Percentiles rank a stretch among this genome's conserved stretches.
Conservation (phyloP, 1,140 invertebrate genomes). For the Caenorhabditis remanei region DNA sequence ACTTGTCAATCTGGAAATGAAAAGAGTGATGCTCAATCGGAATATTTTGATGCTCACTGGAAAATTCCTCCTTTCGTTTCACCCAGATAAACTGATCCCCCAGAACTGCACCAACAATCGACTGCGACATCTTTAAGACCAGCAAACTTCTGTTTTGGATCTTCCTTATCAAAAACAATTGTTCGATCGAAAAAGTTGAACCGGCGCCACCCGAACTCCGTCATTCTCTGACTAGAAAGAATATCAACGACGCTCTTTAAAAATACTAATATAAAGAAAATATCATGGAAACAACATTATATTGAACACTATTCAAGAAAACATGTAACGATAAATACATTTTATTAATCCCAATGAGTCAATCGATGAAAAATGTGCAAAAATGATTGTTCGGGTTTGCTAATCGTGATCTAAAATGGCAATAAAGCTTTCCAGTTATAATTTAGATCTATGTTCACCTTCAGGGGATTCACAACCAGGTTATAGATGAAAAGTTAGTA, state of each 20-base stretch:
- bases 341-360: not conserved
- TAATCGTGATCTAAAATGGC: not conserved
- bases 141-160: conserved; percentile 64
- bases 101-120: conserved; percentile 66
- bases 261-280: not conserved
- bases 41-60: not conserved
- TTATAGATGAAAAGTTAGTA: not conserved
- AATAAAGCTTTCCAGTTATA: not conserved
- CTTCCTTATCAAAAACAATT: conserved; percentile 64
- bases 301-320: not conserved
- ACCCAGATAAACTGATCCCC: conserved; percentile 71
- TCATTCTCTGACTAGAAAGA: conserved; percentile 23
- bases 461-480: not conserved
- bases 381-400: not conserved
- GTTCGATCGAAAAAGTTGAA: conserved; percentile 72
- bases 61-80: conserved; percentile 71
- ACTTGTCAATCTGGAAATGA: conserved; percentile 56
- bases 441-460: conserved; percentile 5
- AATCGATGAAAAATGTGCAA: too few species aligned
- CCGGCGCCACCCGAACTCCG: conserved; percentile 72
- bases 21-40: not conserved
- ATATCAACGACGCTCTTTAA: not conserved
- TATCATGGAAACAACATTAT: not conserved
- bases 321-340: not conserved
- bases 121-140: conserved; percentile 70